These are phyloP conservation scores for Delphinapterus leucas DNA, from an alignment of 2,113 vertebrate genomes.

Conservation along the genomic window DNA sequence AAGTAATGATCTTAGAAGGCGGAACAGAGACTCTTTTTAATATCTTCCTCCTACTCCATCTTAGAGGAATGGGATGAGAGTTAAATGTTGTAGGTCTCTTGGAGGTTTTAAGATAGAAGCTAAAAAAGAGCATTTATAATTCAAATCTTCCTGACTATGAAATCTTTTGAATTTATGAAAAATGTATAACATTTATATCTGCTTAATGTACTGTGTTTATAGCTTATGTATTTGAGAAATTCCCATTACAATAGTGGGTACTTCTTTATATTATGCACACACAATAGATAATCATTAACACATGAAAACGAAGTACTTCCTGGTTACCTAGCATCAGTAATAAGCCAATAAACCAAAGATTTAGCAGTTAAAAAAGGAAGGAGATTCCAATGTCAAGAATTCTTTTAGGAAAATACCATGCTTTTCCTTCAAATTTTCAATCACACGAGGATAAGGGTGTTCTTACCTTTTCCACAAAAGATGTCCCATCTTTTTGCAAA, in stretches of 20 bases:
- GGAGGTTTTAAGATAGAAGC: slow-evolving; percentile 38
- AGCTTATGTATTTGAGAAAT: slow-evolving; percentile 33
- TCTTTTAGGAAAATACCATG: not conserved
- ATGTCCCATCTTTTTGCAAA: not conserved
- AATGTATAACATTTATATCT: slow-evolving; percentile 51
- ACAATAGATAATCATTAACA: slow-evolving; percentile 20
- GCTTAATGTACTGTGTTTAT: slow-evolving; percentile 59
- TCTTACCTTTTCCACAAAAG: slow-evolving; percentile 27
- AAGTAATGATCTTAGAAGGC: slow-evolving; percentile 64
- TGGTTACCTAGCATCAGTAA: not conserved
- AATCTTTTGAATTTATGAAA: slow-evolving; percentile 62
- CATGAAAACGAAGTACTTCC: slow-evolving; percentile 14
- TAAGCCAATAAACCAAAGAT: slow-evolving; percentile 33
- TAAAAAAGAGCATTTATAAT: slow-evolving; percentile 59
- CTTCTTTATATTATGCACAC: not conserved
- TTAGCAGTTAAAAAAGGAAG: not conserved
- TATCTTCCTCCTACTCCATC: slow-evolving; percentile 44
- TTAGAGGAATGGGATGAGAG: slow-evolving; percentile 44
- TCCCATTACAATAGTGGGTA: not conserved
- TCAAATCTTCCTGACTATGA: slow-evolving; percentile 56
- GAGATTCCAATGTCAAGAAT: slow-evolving; percentile 35
- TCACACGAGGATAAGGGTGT: not conserved
- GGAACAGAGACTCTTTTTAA: slow-evolving; percentile 51
- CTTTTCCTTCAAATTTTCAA: slow-evolving; percentile 39
- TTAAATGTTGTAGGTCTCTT: slow-evolving; percentile 43